phyloP scores from a whole-genome alignment of 2,797 vertebrate species.

The Sebastes variabilis region DNA sequence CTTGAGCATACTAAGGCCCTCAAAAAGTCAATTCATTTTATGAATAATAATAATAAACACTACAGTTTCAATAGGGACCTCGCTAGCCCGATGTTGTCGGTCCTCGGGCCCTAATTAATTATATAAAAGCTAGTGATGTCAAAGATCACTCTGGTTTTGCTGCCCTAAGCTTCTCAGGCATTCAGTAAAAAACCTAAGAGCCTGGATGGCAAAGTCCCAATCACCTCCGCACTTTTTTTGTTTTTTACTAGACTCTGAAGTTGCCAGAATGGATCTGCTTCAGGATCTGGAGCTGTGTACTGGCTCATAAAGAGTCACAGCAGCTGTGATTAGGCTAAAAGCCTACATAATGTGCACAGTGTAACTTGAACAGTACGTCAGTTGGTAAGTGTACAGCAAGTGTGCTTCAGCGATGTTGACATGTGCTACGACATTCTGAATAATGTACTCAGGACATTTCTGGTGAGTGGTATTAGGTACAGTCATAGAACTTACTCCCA shows the following conservation, averaged over 20 bases:
- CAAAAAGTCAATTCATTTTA: too few relatives aligned
- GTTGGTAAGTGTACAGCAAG: background rate
- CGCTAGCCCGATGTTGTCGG: too few relatives aligned
- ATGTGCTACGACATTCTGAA: background rate
- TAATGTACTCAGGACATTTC: background rate
- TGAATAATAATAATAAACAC: too few relatives aligned
- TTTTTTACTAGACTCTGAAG: background rate
- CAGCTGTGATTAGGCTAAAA: background rate
- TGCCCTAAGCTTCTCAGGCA: slow-evolving; percentile 9
- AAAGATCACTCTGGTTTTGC: slow-evolving; percentile 19
- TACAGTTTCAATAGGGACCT: too few relatives aligned
- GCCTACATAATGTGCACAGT: background rate
- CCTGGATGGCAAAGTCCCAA: slow-evolving; percentile 30
- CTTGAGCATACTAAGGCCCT: too few relatives aligned
- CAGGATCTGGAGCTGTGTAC: background rate
- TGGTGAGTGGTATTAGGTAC: background rate
- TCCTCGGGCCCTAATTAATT: background rate
- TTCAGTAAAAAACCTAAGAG: slow-evolving; percentile 27
- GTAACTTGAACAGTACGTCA: background rate
- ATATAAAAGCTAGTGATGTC: slow-evolving; percentile 19
- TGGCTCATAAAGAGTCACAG: background rate
- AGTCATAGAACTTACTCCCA: background rate
- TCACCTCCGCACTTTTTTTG: background rate
- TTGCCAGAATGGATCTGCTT: background rate
- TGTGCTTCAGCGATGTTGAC: background rate